These are phyloP conservation scores for Eupeodes corollae DNA, from an alignment of 1,140 invertebrate genomes.

Conservation along the genomic window DNA sequence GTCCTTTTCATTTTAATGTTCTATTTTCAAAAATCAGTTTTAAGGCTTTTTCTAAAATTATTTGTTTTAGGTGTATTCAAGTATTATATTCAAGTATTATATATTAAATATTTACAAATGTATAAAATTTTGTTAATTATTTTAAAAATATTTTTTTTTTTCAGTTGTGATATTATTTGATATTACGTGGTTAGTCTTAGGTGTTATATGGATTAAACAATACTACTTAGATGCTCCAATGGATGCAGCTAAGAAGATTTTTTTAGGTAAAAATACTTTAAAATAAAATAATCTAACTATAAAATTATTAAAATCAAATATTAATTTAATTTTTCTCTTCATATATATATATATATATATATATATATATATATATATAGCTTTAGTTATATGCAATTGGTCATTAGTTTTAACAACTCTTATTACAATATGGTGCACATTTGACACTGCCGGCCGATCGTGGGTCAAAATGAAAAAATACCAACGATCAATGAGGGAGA, in stretches of 20 bases:
- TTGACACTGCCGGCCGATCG: conserved; percentile 75
- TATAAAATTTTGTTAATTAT: too few relatives aligned
- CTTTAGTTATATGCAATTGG: conserved; percentile 71
- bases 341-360: too few relatives aligned
- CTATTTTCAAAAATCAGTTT: too few relatives aligned
- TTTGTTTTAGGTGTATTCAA: too few relatives aligned
- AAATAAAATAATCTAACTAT: conserved; percentile 1
- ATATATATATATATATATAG: too few relatives aligned
- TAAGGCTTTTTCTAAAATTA: too few relatives aligned
- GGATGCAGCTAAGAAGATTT: conserved; percentile 57
- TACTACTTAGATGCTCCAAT: conserved; percentile 60
- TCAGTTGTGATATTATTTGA: conserved; percentile 64
- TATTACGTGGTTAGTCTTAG: conserved; percentile 62
- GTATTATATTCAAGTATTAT: not conserved
- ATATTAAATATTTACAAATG: too few relatives aligned
- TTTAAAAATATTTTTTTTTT: conserved; percentile 1
- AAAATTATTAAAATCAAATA: too few relatives aligned
- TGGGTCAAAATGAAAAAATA: conserved; percentile 92
- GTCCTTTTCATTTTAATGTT: too few relatives aligned
- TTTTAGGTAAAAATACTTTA: conserved; percentile 54
- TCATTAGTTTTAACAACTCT: conserved; percentile 59
- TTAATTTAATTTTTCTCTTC: too few relatives aligned
- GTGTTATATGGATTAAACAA: conserved; percentile 59
- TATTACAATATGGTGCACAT: conserved; percentile 78
- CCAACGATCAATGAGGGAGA: conserved; percentile 68